Conservation (phyloP, 1,140 invertebrate genomes). For the Drosophila lacteicornis region DNA sequence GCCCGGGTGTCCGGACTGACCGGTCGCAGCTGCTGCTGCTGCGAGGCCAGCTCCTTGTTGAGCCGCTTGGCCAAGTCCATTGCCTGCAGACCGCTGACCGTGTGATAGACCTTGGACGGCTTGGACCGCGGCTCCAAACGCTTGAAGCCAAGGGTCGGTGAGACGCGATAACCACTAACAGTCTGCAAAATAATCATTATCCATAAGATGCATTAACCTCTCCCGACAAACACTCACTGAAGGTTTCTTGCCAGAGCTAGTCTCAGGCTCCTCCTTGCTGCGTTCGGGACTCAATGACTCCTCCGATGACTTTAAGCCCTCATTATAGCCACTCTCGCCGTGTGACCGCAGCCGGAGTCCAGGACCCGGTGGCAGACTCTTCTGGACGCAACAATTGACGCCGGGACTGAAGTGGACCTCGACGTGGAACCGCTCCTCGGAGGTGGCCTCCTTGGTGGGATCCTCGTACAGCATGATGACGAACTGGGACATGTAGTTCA, state of each 20-base stretch:
- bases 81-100: slow-evolving; percentile 91
- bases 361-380: slow-evolving; percentile 95
- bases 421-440: slow-evolving; percentile 97
- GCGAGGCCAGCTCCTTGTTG: slow-evolving; percentile 89
- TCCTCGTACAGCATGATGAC: slow-evolving; percentile 99
- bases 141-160: slow-evolving; percentile 44
- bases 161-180: background rate
- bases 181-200: background rate
- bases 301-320: slow-evolving; percentile 48
- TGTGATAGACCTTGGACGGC: slow-evolving; percentile 89
- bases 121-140: slow-evolving; percentile 48
- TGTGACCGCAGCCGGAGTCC: slow-evolving; percentile 96
- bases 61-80: slow-evolving; percentile 89
- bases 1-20: slow-evolving; percentile 85
- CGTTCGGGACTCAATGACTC: slow-evolving; percentile 85
- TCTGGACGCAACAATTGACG: slow-evolving; percentile 97
- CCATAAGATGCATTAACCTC: too few species aligned
- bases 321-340: slow-evolving; percentile 86
- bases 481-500: slow-evolving; percentile 99
- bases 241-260: slow-evolving; percentile 67
- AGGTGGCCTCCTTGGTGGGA: slow-evolving; percentile 96
- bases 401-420: slow-evolving; percentile 99
- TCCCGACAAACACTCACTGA: slow-evolving; percentile 14
- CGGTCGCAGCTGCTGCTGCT: slow-evolving; percentile 72
- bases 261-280: slow-evolving; percentile 89